Evolutionary conservation across 1,140 invertebrate species (phyloP), one percentile per base, ranked within the genome.

Genomic region (Neodiprion fabricii): DNA sequence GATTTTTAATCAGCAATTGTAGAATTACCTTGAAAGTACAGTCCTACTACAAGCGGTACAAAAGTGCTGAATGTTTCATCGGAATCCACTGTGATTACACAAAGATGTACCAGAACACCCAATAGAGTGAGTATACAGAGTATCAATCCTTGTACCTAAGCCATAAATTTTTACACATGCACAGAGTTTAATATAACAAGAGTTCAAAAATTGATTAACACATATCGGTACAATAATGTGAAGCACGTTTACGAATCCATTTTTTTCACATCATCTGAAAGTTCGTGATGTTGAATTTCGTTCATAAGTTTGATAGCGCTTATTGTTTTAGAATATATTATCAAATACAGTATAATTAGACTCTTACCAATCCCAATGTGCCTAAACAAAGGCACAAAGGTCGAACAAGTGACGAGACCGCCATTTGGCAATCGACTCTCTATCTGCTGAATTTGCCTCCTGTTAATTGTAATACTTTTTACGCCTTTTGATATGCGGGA

Each of bases 11-110:
- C 28, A 40, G 28, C 28, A 40, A 40, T 2, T 40, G 28, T 40
- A 40, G 28, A 40, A 40, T 23, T 69, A 69, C 67, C 67, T 69
- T 69, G 67, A 69, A 69, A 69, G 67, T 69, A 69, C 2, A 69
- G 17, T 69, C 67, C 67, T 47, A 69, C 67, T 47, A 69, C 40
- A 9, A 69, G 67, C 17, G 67, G 67, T 21, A 69, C 10, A 23
- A 69, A 69, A 11, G 17, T 11, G 17, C 2, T 69, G 17, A 23
- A 11, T 0, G 67, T 23, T 23, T 69, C 40, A 9, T 69, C 17
- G 17, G 67, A 9, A 10, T 14, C 12, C 11, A 69, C 67, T 10
- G 67, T 14, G 40, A 69, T 69, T 10, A n/a, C 17, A 69, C 67
- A 69, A 17, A 69, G 67, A 69, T 69, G 67, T n/a, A 47, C 40